A percentile compares a stretch with the other conserved stretches of the same genome.
Conservation (phyloP, 2,113 vertebrate species). For the Neomonachus schauinslandi region DNA sequence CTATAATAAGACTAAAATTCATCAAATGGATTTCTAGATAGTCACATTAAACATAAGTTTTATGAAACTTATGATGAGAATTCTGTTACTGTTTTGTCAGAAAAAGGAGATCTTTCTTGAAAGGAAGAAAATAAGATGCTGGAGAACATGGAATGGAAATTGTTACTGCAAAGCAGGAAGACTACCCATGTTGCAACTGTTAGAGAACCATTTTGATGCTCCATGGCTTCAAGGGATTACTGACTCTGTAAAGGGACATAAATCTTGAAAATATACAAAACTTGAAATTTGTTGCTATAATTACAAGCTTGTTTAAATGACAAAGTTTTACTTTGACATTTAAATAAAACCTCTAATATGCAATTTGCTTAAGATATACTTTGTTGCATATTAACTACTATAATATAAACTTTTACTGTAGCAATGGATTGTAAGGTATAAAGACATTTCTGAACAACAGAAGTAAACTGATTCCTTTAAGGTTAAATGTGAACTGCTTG, state of each 20-base stretch:
- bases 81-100: neutral
- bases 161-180: neutral
- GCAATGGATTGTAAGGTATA: neutral
- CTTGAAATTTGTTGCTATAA: constrained; percentile 1
- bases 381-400: neutral
- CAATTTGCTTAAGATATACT: neutral
- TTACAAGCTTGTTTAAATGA: neutral
- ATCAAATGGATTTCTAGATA: neutral
- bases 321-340: constrained; percentile 36
- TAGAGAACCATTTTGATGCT: neutral
- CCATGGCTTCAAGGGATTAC: neutral
- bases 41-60: neutral
- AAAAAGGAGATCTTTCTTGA: neutral
- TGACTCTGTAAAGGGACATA: neutral
- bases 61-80: neutral
- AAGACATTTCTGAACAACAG: neutral
- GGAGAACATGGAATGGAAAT: neutral
- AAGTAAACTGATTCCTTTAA: neutral
- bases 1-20: neutral
- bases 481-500: neutral
- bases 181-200: neutral
- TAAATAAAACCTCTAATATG: constrained; percentile 34
- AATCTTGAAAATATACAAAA: neutral
- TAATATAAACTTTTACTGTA: neutral
- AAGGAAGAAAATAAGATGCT: neutral